Evolutionary conservation across 2,888 invertebrate genomes (phyloP), one percentile per base, ranked within the genome.

Genomic region (Philopedon plagiatum): DNA sequence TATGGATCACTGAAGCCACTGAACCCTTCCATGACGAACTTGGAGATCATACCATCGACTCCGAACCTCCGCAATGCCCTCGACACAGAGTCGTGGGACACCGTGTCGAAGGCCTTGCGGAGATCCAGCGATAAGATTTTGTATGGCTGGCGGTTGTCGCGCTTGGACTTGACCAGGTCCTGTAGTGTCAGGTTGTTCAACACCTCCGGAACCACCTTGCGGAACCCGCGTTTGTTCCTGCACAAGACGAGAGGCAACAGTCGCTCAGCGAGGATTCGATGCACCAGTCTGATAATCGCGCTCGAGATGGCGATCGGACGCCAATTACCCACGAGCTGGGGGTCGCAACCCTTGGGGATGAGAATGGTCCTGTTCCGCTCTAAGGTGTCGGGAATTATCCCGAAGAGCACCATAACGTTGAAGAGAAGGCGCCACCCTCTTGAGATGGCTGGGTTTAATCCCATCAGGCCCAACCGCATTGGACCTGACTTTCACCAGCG

Each of bases 181-280:
- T 77, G 74, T 0, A 76, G 49, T 1, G 67, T 44, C 5, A 77
- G 9, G 46, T 32, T 68, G 37, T 78, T 78, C 0, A 37, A 9
- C 5, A 54, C 39, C 3, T 39, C 54, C 5, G 77, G 77, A 39
- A 77, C 76, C 0, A 76, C 21, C 0, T 41, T 49, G 1, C 32
- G 26, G 26, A 78, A 77, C 8, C 77, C 77, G 21, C 76, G 46
- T 39, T 78, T 76, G 8, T 67, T 60, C 5, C 1, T 32, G n/a
- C 32, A 13, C 0, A 29, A n/a, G n/a, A n/a, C n/a, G n/a, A n/a
- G n/a, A n/a, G n/a, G n/a, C n/a, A n/a, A n/a, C n/a, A 49, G 29
- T 0, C 51, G 26, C 8, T 7, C 26, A 1, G 51, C 26, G 1
- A 51, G 1, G 0, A 51, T 51, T 5, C 15, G 3, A 7, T 51